These are phyloP conservation scores for Nephila pilipes DNA, from an alignment of 1,140 invertebrate species.

Conservation along the genomic window DNA sequence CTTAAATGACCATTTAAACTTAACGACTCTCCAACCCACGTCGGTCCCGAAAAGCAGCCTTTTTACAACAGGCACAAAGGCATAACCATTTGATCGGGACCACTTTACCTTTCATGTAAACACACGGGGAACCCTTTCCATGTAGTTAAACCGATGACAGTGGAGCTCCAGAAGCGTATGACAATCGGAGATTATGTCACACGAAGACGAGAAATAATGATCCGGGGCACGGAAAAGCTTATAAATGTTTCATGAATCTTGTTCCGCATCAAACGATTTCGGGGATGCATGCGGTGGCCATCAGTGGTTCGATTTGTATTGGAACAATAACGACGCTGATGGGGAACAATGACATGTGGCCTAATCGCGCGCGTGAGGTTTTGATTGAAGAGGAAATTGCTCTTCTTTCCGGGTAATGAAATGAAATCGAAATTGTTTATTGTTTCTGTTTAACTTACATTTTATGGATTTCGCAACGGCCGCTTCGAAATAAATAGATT, in stretches of 20 bases:
- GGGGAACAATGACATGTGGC: not conserved
- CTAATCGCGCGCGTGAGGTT: not conserved
- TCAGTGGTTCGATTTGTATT: not conserved
- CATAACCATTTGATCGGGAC: too few relatives aligned
- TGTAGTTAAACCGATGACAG: not conserved
- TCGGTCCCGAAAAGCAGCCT: too few relatives aligned
- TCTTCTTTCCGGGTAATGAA: not conserved
- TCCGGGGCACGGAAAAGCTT: not conserved
- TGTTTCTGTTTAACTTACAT: not conserved
- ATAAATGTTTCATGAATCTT: constrained; percentile 28
- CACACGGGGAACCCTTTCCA: not conserved
- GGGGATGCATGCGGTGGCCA: not conserved
- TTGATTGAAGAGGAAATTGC: not conserved
- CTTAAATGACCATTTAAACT: too few relatives aligned
- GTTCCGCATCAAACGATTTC: constrained; percentile 1
- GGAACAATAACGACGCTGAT: not conserved
- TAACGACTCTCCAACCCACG: too few relatives aligned
- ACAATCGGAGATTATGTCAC: constrained; percentile 14
- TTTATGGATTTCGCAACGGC: not conserved
- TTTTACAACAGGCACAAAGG: too few relatives aligned
- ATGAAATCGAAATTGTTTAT: not conserved
- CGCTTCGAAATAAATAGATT: not conserved
- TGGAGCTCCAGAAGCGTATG: not conserved
- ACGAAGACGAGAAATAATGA: not conserved
- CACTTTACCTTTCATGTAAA: not conserved